phyloP scores from a whole-genome alignment of 2,888 invertebrate species.

The Stratiomys singularior region DNA sequence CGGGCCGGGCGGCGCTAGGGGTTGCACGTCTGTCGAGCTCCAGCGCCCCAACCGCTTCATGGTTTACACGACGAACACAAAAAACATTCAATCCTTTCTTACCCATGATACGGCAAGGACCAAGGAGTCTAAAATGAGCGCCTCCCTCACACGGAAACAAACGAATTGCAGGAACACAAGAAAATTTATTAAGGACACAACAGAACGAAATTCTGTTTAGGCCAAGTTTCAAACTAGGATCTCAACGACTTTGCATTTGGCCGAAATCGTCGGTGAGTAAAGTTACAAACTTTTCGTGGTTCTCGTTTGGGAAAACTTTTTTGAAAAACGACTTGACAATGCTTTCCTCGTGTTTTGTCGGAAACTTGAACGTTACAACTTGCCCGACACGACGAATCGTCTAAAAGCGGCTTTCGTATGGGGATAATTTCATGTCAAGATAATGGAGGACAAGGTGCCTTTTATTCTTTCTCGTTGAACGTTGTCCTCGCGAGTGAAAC shows the following conservation, averaged over 20 bases:
- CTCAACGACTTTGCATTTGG: slow-evolving; percentile 31
- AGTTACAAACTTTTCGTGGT: slow-evolving; percentile 41
- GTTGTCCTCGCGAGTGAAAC: no score
- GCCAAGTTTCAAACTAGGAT: slow-evolving; percentile 26
- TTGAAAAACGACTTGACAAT: slow-evolving; percentile 42
- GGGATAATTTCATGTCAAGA: slow-evolving; percentile 34
- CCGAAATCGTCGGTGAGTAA: slow-evolving; percentile 24
- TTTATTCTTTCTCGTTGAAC: not conserved
- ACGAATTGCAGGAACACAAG: slow-evolving; percentile 19
- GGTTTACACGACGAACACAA: slow-evolving; percentile 33
- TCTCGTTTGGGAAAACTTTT: slow-evolving; percentile 29
- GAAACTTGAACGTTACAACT: slow-evolving; percentile 24
- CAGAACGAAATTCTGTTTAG: slow-evolving; percentile 17
- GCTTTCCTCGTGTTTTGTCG: slow-evolving; percentile 27
- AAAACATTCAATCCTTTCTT: slow-evolving; percentile 47
- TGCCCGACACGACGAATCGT: not conserved
- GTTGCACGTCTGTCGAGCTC: not conserved
- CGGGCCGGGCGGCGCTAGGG: not conserved
- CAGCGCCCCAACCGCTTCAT: slow-evolving; percentile 5
- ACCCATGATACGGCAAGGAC: slow-evolving; percentile 11
- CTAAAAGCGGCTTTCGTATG: slow-evolving; percentile 16
- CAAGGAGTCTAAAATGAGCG: not conserved
- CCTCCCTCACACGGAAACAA: slow-evolving; percentile 20
- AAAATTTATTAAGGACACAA: slow-evolving; percentile 39
- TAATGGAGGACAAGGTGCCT: slow-evolving; percentile 15